A percentile compares a stretch with the other conserved stretches of the same genome.
Evolutionary conservation across 2,888 invertebrate genomes (phyloP).

Genomic region (Acheta domesticus): DNA sequence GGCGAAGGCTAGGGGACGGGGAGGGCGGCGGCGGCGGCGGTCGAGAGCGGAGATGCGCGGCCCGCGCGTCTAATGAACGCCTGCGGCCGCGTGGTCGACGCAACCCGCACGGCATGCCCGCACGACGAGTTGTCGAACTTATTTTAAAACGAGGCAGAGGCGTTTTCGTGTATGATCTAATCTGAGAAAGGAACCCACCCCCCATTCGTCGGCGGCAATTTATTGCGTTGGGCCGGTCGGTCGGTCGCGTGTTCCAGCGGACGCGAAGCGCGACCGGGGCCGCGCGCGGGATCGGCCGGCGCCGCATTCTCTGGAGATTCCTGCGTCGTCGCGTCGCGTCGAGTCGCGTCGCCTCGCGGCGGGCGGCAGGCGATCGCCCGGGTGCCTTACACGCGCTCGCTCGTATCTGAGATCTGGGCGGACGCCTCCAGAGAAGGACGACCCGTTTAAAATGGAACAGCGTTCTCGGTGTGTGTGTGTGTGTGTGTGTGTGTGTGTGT

Average conservation of each 20-base stretch:
- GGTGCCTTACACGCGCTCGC: no score
- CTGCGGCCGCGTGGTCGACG: neutral
- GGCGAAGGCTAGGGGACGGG: no score
- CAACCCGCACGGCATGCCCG: neutral
- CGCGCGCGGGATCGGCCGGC: neutral
- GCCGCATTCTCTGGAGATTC: neutral
- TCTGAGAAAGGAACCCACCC: neutral
- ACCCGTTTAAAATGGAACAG: no score
- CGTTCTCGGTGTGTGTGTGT: no score
- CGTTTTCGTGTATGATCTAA: constrained; percentile 18
- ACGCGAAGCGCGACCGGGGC: neutral
- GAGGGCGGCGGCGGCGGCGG: no score
- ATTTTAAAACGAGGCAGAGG: neutral
- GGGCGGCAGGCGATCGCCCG: neutral
- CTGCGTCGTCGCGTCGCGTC: neutral
- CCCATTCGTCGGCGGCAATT: neutral
- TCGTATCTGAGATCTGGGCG: no score
- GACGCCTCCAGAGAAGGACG: no score
- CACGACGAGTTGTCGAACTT: constrained; percentile 9
- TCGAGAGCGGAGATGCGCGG: no score
- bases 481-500: no score
- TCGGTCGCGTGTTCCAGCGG: neutral
- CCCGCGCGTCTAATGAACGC: neutral
- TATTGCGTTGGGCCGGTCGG: neutral
- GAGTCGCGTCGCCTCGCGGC: neutral